Evolutionary conservation across 2,113 vertebrate species (phyloP).

Genomic region (Myanophis thanlyinensis): DNA sequence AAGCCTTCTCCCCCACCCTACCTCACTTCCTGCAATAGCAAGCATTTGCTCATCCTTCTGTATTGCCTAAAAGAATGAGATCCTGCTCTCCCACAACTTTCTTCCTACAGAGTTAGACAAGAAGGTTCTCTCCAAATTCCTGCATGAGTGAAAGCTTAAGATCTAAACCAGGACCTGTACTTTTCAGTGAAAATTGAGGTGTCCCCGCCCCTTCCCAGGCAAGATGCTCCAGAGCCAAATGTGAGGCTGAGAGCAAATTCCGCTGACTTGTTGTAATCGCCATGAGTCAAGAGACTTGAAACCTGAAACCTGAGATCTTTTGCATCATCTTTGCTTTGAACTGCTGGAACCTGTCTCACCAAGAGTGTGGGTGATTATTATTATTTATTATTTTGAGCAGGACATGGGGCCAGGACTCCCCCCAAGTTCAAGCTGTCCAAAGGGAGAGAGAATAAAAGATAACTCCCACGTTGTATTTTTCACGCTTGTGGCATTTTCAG

Average conservation of each 20-base stretch:
- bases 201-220: not conserved
- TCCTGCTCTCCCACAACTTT: not conserved
- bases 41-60: not conserved
- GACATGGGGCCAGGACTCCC: not conserved
- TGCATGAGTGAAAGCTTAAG: not conserved
- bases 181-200: not conserved
- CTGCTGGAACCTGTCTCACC: constrained; percentile 18
- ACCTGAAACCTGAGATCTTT: not conserved
- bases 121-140: not conserved
- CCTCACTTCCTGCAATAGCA: not conserved
- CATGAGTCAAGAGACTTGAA: constrained; percentile 8
- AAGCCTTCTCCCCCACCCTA: not conserved
- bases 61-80: not conserved
- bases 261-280: not conserved
- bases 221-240: not conserved
- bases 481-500: fast-evolving
- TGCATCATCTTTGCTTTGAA: not conserved
- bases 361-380: not conserved
- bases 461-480: fast-evolving
- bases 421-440: not conserved
- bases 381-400: not conserved
- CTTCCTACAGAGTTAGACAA: not conserved
- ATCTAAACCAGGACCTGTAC: not conserved
- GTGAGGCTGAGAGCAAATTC: not conserved
- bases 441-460: constrained; percentile 6